phyloP scores from a whole-genome alignment of 2,888 invertebrate genomes.

The Lepeophtheirus nordmannii region DNA sequence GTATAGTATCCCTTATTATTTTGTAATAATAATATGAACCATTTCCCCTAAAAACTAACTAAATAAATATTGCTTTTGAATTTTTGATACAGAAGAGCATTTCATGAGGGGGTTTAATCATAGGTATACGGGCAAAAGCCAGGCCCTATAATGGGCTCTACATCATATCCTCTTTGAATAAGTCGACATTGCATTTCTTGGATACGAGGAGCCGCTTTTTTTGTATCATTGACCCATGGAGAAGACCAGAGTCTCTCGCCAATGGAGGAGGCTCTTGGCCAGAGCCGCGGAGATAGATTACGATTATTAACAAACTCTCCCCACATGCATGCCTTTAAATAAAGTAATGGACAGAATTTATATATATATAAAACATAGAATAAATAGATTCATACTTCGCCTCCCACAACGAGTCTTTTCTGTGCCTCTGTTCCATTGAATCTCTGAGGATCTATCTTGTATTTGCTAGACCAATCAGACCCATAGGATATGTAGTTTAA shows the following conservation, averaged over 20 bases:
- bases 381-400: conserved; percentile 50
- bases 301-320: conserved; percentile 61
- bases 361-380: too few relatives aligned
- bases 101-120: too few relatives aligned
- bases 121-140: conserved; percentile 41
- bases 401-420: conserved; percentile 57
- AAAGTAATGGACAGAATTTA: conserved; percentile 32
- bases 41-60: too few relatives aligned
- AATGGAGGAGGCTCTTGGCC: conserved; percentile 69
- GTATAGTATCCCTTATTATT: too few relatives aligned
- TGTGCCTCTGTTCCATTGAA: conserved; percentile 40
- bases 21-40: too few relatives aligned
- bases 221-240: conserved; percentile 26
- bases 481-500: conserved; percentile 53
- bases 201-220: conserved; percentile 44
- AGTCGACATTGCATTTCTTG: conserved; percentile 51
- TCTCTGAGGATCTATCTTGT: conserved; percentile 50
- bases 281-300: conserved; percentile 47
- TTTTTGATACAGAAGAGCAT: too few relatives aligned
- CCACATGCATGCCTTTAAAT: conserved; percentile 65
- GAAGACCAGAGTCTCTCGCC: conserved; percentile 70
- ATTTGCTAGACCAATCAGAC: conserved; percentile 54
- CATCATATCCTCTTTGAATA: conserved; percentile 49
- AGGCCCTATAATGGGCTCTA: conserved; percentile 53
- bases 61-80: too few relatives aligned